Conservation (phyloP, 1,140 invertebrate genomes). For the Ceratoteleas bidentatus region DNA sequence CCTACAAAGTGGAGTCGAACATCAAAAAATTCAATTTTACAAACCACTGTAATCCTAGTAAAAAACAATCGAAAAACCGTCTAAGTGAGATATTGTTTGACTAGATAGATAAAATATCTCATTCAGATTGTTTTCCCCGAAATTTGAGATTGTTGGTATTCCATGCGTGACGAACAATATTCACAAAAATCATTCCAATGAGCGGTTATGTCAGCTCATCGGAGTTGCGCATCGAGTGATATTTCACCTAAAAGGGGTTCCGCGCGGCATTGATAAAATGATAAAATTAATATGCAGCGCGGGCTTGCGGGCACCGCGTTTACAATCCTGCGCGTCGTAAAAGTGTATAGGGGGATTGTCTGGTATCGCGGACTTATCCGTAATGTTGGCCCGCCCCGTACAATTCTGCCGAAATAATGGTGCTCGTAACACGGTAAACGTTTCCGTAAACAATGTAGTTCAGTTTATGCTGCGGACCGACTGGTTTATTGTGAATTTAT, state of each 20-base stretch:
- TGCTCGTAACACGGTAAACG: slow-evolving; percentile 43
- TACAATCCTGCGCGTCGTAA: slow-evolving; percentile 61
- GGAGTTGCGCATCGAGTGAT: too few species aligned
- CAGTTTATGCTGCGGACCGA: slow-evolving; percentile 12
- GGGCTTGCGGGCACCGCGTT: slow-evolving; percentile 47
- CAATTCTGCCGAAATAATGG: slow-evolving; percentile 57
- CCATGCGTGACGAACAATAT: too few species aligned
- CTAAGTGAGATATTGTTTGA: too few species aligned
- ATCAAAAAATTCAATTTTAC: too few species aligned
- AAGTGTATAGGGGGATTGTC: slow-evolving; percentile 64
- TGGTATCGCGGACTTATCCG: slow-evolving; percentile 60
- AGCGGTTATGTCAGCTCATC: too few species aligned
- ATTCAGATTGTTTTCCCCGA: too few species aligned
- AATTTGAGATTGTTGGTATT: too few species aligned
- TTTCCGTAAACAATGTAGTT: slow-evolving; percentile 55
- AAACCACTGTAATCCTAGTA: too few species aligned
- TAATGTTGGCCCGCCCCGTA: slow-evolving; percentile 55
- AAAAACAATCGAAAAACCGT: too few species aligned
- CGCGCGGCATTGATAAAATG: slow-evolving; percentile 44
- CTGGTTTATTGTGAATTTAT: slow-evolving; percentile 25
- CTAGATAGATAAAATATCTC: too few species aligned
- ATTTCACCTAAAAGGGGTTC: slow-evolving; percentile 18
- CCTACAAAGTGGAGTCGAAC: too few species aligned
- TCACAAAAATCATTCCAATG: too few species aligned
- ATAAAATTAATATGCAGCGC: slow-evolving; percentile 64